Evolutionary conservation across 2,113 vertebrate species (phyloP).

Genomic region (Okapia johnstoni): DNA sequence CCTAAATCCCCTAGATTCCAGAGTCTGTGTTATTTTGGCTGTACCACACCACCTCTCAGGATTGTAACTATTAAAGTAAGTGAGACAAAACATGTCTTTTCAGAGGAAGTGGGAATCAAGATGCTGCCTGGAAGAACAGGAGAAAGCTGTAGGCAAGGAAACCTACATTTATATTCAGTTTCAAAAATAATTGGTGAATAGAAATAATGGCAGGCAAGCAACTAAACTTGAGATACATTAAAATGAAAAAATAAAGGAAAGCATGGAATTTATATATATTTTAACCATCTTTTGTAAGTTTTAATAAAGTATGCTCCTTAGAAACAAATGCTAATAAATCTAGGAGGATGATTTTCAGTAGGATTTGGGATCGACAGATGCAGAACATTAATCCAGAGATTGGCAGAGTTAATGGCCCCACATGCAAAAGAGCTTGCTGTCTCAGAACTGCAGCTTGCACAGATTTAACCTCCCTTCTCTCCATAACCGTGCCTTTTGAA

Average conservation of each 20-base stretch:
- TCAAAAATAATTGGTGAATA: conserved; percentile 19
- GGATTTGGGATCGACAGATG: background rate
- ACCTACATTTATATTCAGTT: background rate
- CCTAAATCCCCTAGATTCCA: background rate
- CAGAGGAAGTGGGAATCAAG: background rate
- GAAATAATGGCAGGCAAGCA: background rate
- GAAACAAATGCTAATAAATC: conserved; percentile 15
- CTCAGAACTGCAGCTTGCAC: background rate
- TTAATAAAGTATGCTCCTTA: conserved; percentile 32
- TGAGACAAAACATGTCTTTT: background rate
- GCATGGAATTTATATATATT: background rate
- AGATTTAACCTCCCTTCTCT: background rate
- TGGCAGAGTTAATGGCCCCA: background rate
- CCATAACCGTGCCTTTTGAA: background rate
- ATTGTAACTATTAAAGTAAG: background rate
- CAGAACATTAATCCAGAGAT: background rate
- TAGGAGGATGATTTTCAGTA: background rate
- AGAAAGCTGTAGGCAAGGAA: background rate
- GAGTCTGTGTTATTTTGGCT: background rate
- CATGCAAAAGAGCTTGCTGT: background rate
- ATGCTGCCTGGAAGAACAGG: background rate
- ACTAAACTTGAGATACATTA: conserved; percentile 33
- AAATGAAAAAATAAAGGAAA: conserved; percentile 24
- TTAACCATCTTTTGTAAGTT: conserved; percentile 8
- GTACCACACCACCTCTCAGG: background rate